Base-by-base conservation (phyloP, 2,797 vertebrate species). In the Ctenosaura bakeri region DNA sequence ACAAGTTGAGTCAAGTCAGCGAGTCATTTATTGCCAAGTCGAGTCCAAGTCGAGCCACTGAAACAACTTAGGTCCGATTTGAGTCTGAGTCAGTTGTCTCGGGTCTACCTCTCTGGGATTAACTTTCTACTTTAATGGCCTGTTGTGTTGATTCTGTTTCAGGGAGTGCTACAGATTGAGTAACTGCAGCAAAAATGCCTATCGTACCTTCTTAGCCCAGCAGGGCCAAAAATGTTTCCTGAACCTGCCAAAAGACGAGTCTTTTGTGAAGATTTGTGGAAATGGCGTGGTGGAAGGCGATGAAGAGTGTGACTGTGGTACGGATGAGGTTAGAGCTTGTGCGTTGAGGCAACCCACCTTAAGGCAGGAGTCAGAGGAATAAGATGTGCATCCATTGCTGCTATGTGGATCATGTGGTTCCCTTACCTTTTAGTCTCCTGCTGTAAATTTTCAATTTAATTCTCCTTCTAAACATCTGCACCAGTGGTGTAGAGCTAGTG, bases 271-370 rank as follows among this genome's bases (percentile, higher is more conserved):
- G 13, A 20, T 18, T 1, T 90, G 90, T 2, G 90, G 90, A 3
- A 90, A 90, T 20, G 59, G 86, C 1, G 0, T 90, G 0, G 35
- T 90, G 80, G 90, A 90, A 46, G 56, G 22, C 1, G 20, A 54
- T 1, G 90, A 90, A 20, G 59, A 84, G 20, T 90, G 90, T 1
- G 90, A 90, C 73, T 90, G 90, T 3, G 90, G 90, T 5, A 18
- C 0, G 4, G 24, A 54, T 7, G 62, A 90, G 90, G 90, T 90
- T 1, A 59, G 90, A 1, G 29, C 62, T 5, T 32, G 6, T 4
- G 13, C 8, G 6, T 26, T 32, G 42, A 32, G 22, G 32, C 42
- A 14, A 29, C 20, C 20, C 18, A 2, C 0, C 24, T 18, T 79
- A 18, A 4, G 20, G 26, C 16, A 10, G 69, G 38, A 42, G 59